A percentile compares a stretch with the other conserved stretches of the same genome.
phyloP scores from a whole-genome alignment of 2,113 vertebrate species.

The Toxotes jaculatrix region DNA sequence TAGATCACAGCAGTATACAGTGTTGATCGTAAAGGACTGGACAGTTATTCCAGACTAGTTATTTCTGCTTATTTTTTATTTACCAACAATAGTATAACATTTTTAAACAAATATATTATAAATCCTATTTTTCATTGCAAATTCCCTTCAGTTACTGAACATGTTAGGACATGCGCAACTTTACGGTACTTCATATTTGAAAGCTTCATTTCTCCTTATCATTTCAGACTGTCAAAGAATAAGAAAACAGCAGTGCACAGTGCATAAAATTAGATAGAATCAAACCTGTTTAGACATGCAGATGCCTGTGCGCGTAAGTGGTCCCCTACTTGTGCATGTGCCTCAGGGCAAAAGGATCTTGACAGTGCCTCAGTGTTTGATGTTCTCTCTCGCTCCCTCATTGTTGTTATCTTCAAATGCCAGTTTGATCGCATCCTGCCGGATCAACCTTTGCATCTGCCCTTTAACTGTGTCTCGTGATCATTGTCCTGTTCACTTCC shows the following conservation, averaged over 20 bases:
- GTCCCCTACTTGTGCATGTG: background rate
- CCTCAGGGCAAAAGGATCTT: constrained; percentile 21
- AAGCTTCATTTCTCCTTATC: constrained; percentile 1
- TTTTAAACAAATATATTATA: no score
- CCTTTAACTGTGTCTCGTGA: constrained; percentile 48
- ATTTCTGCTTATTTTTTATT: background rate
- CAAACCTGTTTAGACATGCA: constrained; percentile 57
- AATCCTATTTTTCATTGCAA: background rate
- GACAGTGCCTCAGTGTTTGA: constrained; percentile 55
- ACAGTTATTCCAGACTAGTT: background rate
- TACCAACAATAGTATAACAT: background rate
- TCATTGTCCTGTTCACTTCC: constrained; percentile 37
- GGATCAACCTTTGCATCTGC: constrained; percentile 43
- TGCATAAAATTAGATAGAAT: constrained; percentile 31
- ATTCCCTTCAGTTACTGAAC: background rate
- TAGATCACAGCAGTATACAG: background rate
- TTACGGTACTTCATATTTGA: background rate
- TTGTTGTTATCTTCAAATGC: constrained; percentile 45
- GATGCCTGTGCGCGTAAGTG: constrained; percentile 21
- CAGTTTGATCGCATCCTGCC: constrained; percentile 40
- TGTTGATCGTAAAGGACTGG: background rate
- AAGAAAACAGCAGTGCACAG: background rate
- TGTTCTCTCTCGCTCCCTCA: background rate
- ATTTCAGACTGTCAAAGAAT: background rate
- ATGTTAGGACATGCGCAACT: background rate